Conservation (phyloP, 1,140 invertebrate species). For the Elysia chlorotica region DNA sequence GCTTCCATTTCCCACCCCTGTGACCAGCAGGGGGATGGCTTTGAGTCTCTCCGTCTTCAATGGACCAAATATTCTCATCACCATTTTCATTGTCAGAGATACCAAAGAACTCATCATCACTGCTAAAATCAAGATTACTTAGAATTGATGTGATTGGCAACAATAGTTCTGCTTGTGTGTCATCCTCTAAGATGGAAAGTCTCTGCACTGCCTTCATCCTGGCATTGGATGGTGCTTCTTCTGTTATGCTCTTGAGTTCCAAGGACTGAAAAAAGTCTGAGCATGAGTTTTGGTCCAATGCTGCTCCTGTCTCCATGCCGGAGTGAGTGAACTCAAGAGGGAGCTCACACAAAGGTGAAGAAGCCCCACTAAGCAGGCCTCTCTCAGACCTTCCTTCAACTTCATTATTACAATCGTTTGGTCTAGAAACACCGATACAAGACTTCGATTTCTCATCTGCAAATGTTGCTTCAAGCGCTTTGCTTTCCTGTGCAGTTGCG, state of each 20-base stretch:
- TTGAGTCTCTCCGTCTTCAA: slow-evolving; percentile 44
- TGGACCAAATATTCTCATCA: slow-evolving; percentile 18
- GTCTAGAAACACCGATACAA: too few species aligned
- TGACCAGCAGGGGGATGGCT: slow-evolving; percentile 66
- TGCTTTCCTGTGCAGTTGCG: too few species aligned
- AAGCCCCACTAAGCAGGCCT: slow-evolving; percentile 23
- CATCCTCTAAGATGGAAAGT: slow-evolving; percentile 22
- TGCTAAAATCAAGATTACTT: slow-evolving; percentile 49
- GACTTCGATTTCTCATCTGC: too few species aligned
- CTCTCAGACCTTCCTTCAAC: too few species aligned
- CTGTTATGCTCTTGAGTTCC: slow-evolving; percentile 79
- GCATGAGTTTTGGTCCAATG: slow-evolving; percentile 10
- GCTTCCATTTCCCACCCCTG: slow-evolving; percentile 79
- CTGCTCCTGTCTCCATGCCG: slow-evolving; percentile 6
- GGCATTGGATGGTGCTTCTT: slow-evolving; percentile 34
- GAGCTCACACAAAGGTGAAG: slow-evolving; percentile 28
- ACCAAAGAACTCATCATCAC: slow-evolving; percentile 46
- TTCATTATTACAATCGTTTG: too few species aligned
- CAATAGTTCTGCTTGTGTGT: slow-evolving; percentile 18
- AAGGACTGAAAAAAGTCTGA: slow-evolving; percentile 78
- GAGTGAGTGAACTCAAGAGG: slow-evolving; percentile 15
- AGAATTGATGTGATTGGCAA: slow-evolving; percentile 51
- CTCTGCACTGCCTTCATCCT: slow-evolving; percentile 18
- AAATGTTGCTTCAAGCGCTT: too few species aligned
- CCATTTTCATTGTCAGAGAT: slow-evolving; percentile 42